A percentile compares a stretch with the other conserved stretches of the same genome.
These are phyloP conservation scores for Allobates femoralis DNA, from an alignment of 2,797 vertebrate genomes.

Conservation along the genomic window DNA sequence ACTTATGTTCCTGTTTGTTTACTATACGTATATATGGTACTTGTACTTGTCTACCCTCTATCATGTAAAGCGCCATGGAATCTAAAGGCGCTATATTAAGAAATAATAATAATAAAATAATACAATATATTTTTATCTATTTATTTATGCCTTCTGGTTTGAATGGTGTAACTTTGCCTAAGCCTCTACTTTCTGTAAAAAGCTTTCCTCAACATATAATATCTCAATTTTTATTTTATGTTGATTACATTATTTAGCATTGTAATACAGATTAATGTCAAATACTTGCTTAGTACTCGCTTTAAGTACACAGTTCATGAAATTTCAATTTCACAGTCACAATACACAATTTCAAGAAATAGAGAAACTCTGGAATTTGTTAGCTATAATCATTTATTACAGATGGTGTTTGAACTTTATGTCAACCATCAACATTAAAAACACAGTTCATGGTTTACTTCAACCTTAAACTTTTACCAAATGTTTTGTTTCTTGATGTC, in stretches of 20 bases:
- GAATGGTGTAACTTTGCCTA: too few relatives aligned
- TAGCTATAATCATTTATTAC: slow-evolving; percentile 50
- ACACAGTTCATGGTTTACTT: slow-evolving; percentile 57
- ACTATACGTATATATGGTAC: too few relatives aligned
- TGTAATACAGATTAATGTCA: not conserved
- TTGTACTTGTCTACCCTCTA: too few relatives aligned
- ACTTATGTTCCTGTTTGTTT: too few relatives aligned
- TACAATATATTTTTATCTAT: too few relatives aligned
- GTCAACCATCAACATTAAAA: slow-evolving; percentile 61
- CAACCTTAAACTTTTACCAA: slow-evolving; percentile 60
- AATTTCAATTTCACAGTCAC: not conserved
- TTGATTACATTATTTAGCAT: not conserved
- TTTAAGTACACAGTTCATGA: slow-evolving; percentile 8
- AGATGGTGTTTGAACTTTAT: slow-evolving; percentile 62
- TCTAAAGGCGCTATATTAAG: too few relatives aligned
- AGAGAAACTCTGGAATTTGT: not conserved
- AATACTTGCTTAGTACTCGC: not conserved
- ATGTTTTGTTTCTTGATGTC: slow-evolving; percentile 61
- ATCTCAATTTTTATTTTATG: not conserved
- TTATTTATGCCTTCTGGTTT: too few relatives aligned
- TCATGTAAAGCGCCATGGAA: too few relatives aligned
- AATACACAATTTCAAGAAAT: slow-evolving; percentile 10
- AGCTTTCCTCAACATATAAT: not conserved
- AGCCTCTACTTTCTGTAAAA: too few relatives aligned
- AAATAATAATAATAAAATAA: too few relatives aligned